phyloP scores from a whole-genome alignment of 2,113 vertebrate genomes.

The Lepus europaeus region DNA sequence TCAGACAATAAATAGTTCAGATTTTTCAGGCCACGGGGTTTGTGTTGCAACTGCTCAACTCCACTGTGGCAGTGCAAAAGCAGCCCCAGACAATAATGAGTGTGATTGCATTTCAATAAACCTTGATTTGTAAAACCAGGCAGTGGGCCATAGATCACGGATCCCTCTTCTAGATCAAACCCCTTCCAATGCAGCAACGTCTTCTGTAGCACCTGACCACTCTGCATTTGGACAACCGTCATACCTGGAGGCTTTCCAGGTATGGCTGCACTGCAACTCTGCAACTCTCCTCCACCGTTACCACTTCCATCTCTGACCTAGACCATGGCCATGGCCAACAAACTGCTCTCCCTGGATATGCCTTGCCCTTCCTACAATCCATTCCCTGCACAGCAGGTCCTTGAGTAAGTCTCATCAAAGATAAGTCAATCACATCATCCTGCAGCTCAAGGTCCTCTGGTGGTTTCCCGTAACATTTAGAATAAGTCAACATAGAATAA shows the following conservation, averaged over 20 bases:
- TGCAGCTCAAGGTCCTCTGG: not conserved
- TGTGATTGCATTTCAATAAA: constrained; percentile 32
- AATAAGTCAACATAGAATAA: constrained; percentile 52
- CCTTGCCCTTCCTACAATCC: not conserved
- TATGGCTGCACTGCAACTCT: not conserved
- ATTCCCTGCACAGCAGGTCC: not conserved
- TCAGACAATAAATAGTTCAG: not conserved
- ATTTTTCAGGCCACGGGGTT: not conserved
- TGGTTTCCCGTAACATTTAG: not conserved
- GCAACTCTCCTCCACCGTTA: not conserved
- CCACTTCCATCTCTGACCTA: not conserved
- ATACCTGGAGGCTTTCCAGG: not conserved
- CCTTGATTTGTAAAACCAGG: constrained; percentile 37
- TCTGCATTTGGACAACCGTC: not conserved
- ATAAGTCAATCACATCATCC: not conserved
- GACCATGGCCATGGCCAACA: not conserved
- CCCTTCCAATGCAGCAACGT: not conserved
- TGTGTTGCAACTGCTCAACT: not conserved
- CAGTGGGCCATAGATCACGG: not conserved
- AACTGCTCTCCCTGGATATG: not conserved
- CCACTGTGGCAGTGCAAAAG: not conserved
- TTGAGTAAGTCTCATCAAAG: not conserved
- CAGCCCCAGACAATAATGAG: not conserved
- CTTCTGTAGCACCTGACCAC: not conserved
- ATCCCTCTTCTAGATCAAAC: not conserved